Evolutionary conservation across 2,113 vertebrate genomes (phyloP).

Genomic region (Lutjanus erythropterus): DNA sequence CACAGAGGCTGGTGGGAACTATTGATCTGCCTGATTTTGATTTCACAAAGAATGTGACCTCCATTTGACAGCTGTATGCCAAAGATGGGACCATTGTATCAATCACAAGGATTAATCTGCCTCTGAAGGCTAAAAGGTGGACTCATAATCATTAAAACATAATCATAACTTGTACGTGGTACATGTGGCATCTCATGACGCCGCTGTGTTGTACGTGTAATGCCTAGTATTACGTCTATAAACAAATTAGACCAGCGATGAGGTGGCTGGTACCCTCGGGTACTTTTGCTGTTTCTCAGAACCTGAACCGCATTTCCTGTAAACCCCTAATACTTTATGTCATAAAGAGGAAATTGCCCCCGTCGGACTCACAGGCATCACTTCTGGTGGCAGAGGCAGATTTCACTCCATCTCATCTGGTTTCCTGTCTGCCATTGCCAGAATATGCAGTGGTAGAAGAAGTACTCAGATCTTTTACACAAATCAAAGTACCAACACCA

Average conservation of each 20-base stretch:
- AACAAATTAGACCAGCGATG: neutral
- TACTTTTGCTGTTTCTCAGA: neutral
- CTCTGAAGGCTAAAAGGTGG: neutral
- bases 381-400: too few species aligned
- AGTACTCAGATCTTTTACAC: neutral
- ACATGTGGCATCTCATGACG: neutral
- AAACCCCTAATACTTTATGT: neutral
- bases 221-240: too few species aligned
- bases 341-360: neutral
- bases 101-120: conserved; percentile 2
- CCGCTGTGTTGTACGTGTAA: neutral
- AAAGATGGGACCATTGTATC: neutral
- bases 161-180: neutral
- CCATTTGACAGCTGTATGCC: conserved; percentile 16
- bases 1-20: neutral
- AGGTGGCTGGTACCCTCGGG: neutral
- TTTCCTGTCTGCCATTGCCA: neutral
- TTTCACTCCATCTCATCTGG: too few species aligned
- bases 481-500: neutral
- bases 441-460: neutral
- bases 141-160: neutral
- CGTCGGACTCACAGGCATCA: neutral
- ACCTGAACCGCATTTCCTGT: neutral
- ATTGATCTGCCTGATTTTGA: conserved; percentile 32
- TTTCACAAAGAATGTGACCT: conserved; percentile 40